Percentiles rank a stretch among this genome's conserved stretches.
Evolutionary conservation across 2,113 vertebrate species (phyloP).

Genomic region (Pseudolaguvia tuberculata): DNA sequence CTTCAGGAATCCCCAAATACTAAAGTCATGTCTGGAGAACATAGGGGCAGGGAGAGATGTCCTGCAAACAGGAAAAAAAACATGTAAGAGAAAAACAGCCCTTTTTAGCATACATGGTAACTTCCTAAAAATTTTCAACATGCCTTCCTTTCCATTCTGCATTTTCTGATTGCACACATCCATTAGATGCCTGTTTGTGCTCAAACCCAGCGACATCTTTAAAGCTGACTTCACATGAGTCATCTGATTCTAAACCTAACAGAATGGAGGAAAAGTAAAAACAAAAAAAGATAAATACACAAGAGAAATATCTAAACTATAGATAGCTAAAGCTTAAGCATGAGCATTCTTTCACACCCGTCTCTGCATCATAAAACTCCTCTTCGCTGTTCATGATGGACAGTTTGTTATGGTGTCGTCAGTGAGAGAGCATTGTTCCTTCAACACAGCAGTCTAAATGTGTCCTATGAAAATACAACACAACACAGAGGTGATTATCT

Average conservation of each 20-base stretch:
- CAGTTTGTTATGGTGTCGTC: slow-evolving; percentile 45
- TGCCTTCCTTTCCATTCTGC: slow-evolving; percentile 83
- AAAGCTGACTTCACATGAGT: slow-evolving; percentile 84
- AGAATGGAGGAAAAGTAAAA: not conserved
- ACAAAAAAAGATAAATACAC: not conserved
- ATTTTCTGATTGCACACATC: slow-evolving; percentile 74
- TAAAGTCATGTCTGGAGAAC: slow-evolving; percentile 92
- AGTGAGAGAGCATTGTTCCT: slow-evolving; percentile 62
- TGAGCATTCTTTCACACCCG: slow-evolving; percentile 69
- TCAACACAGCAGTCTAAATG: slow-evolving; percentile 17
- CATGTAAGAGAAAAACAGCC: not conserved
- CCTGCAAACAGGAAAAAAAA: slow-evolving; percentile 59
- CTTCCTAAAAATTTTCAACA: slow-evolving; percentile 16
- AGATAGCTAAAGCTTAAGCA: not conserved
- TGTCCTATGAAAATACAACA: slow-evolving; percentile 38
- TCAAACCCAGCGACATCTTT: slow-evolving; percentile 74
- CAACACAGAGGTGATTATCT: not conserved
- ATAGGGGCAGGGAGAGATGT: slow-evolving; percentile 84
- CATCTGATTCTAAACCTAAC: slow-evolving; percentile 91
- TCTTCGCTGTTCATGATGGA: slow-evolving; percentile 91
- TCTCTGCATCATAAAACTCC: slow-evolving; percentile 95
- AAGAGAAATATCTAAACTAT: not conserved
- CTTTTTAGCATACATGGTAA: not conserved
- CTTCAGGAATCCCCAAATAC: slow-evolving; percentile 91
- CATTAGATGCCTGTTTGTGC: slow-evolving; percentile 64